Percentiles rank a stretch among this genome's conserved stretches.
Evolutionary conservation across 2,888 invertebrate species (phyloP).

Genomic region (Tryphoninae sp.): DNA sequence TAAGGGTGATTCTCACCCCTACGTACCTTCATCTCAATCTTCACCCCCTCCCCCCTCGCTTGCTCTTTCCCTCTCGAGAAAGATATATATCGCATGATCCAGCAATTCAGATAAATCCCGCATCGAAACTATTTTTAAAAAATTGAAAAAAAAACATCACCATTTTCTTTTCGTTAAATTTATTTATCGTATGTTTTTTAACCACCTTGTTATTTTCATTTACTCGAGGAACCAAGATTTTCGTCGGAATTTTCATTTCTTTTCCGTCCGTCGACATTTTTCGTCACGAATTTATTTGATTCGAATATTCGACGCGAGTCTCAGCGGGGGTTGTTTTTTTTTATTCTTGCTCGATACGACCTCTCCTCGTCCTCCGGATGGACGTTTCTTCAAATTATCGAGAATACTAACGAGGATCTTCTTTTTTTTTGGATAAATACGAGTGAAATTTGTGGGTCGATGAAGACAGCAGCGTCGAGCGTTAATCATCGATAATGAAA

Average conservation of each 20-base stretch:
- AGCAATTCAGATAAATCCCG: slow-evolving; percentile 1
- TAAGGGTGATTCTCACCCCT: slow-evolving; percentile 61
- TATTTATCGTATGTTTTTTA: not conserved
- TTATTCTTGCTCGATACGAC: slow-evolving; percentile 13
- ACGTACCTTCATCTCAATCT: slow-evolving; percentile 58
- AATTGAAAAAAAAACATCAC: not conserved
- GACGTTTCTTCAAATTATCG: slow-evolving; percentile 59
- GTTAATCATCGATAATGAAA: slow-evolving; percentile 56
- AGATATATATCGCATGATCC: slow-evolving; percentile 16
- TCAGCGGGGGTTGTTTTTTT: slow-evolving; percentile 43
- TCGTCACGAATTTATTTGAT: slow-evolving; percentile 43
- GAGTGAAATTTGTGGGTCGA: slow-evolving; percentile 6
- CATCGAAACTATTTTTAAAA: slow-evolving; percentile 7
- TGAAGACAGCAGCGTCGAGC: slow-evolving; percentile 9
- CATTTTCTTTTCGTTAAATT: not conserved
- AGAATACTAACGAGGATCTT: slow-evolving; percentile 59
- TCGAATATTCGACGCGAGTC: not conserved
- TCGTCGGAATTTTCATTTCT: slow-evolving; percentile 1
- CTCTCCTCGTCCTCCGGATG: slow-evolving; percentile 25
- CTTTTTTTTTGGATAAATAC: slow-evolving; percentile 37
- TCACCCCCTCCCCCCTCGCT: slow-evolving; percentile 27
- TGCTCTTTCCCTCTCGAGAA: slow-evolving; percentile 9
- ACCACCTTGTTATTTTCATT: not conserved
- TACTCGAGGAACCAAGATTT: not conserved
- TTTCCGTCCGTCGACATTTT: not conserved